Conservation (phyloP, 2,888 invertebrate species). For the Miltochrista miniata region DNA sequence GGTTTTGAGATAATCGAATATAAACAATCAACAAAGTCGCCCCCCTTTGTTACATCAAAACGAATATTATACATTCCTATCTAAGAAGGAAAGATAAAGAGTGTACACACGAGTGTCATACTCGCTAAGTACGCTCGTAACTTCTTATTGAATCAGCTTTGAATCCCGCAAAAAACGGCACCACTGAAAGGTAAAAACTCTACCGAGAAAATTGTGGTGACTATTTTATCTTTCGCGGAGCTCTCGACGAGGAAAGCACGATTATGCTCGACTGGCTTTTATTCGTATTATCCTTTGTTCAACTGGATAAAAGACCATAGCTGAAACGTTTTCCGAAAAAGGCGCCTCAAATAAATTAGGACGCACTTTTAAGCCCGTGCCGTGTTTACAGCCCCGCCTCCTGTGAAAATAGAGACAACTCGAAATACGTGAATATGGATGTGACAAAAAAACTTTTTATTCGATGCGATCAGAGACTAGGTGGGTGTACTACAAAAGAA, state of each 20-base stretch:
- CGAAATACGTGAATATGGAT: constrained; percentile 49
- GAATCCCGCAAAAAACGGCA: constrained; percentile 56
- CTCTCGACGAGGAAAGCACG: constrained; percentile 61
- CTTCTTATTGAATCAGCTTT: constrained; percentile 70
- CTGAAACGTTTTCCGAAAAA: constrained; percentile 66
- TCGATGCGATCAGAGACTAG: constrained; percentile 36
- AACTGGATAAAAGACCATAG: constrained; percentile 70
- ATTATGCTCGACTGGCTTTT: constrained; percentile 74
- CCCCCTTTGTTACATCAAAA: constrained; percentile 39
- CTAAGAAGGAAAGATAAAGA: constrained; percentile 42
- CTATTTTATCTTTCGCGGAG: constrained; percentile 66
- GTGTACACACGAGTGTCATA: constrained; percentile 33
- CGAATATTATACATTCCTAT: constrained; percentile 37
- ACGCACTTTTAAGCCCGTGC: constrained; percentile 63
- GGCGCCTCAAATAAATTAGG: constrained; percentile 71
- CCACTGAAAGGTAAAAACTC: constrained; percentile 62
- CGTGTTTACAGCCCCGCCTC: constrained; percentile 63
- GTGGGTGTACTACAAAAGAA: constrained; percentile 59
- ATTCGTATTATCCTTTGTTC: constrained; percentile 76
- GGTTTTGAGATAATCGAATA: constrained; percentile 58
- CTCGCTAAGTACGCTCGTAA: constrained; percentile 60
- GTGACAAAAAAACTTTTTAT: constrained; percentile 52
- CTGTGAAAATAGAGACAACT: constrained; percentile 63
- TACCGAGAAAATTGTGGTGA: constrained; percentile 66
- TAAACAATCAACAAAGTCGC: constrained; percentile 57